These are phyloP conservation scores for Nothoprocta perdicaria DNA, from an alignment of 2,113 vertebrate species.

Conservation along the genomic window DNA sequence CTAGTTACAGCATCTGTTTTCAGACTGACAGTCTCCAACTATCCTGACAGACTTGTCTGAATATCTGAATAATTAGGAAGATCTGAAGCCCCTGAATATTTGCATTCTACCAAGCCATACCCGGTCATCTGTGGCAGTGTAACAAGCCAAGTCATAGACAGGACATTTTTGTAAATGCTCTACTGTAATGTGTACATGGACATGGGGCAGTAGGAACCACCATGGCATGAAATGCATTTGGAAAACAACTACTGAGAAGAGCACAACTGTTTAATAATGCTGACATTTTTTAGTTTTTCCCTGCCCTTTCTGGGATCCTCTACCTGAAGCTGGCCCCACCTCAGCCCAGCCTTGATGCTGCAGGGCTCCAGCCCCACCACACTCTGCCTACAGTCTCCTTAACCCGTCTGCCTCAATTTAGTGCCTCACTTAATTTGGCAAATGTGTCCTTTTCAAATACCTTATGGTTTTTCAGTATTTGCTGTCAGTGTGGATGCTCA, in stretches of 20 bases:
- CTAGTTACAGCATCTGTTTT: not conserved
- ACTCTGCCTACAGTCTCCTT: no score
- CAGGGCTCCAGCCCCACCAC: no score
- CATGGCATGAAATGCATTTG: not conserved
- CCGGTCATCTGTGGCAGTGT: constrained; percentile 75
- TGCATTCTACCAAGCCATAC: constrained; percentile 66
- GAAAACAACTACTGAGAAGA: not conserved
- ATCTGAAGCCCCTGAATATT: constrained; percentile 67
- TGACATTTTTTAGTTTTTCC: not conserved
- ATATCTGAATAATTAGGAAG: constrained; percentile 64
- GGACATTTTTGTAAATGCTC: not conserved
- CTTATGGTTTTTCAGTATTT: not conserved
- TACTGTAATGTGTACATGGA: not conserved
- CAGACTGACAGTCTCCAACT: constrained; percentile 49
- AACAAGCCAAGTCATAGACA: constrained; percentile 66
- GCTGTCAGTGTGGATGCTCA: not conserved
- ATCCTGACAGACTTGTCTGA: constrained; percentile 71
- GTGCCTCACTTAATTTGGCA: not conserved
- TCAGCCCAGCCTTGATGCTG: no score
- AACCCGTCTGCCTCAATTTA: no score
- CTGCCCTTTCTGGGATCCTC: no score
- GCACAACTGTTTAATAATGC: not conserved
- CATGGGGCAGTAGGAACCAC: not conserved
- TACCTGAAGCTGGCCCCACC: not conserved
- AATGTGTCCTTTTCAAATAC: not conserved